Percentiles rank a stretch among this genome's conserved stretches.
phyloP scores from a whole-genome alignment of 2,113 vertebrate genomes.

The Setophaga petechia region DNA sequence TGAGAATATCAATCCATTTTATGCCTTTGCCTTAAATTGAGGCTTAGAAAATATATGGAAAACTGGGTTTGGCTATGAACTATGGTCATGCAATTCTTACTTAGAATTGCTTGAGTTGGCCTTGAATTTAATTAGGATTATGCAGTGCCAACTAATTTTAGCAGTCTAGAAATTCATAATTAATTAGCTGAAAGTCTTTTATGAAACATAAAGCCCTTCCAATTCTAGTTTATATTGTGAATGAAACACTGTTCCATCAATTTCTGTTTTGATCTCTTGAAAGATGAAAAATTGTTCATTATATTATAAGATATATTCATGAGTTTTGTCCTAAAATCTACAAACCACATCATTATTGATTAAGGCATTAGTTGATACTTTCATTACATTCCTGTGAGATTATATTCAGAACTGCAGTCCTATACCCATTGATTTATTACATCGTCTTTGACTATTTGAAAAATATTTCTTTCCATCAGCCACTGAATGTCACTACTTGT shows the following conservation, averaged over 20 bases:
- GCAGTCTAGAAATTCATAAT: background rate
- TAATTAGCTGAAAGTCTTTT: conserved; percentile 22
- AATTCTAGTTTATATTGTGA: background rate
- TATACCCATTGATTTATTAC: background rate
- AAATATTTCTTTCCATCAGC: background rate
- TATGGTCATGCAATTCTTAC: background rate
- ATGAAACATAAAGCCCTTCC: background rate
- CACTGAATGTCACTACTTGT: background rate
- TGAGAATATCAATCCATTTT: background rate
- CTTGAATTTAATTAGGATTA: background rate
- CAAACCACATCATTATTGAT: background rate
- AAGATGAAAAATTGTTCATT: background rate
- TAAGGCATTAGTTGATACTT: background rate
- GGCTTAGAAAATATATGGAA: background rate
- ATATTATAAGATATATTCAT: background rate
- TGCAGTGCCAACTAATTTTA: conserved; percentile 5
- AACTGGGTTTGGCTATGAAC: background rate
- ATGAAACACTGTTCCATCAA: background rate
- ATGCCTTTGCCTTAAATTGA: background rate
- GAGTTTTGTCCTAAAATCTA: background rate
- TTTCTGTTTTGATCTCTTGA: background rate
- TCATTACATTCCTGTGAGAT: background rate
- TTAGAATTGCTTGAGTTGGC: background rate
- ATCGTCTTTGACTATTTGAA: background rate
- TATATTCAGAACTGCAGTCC: background rate